phyloP scores from a whole-genome alignment of 2,888 invertebrate genomes.

The Ryuthela nishihirai region DNA sequence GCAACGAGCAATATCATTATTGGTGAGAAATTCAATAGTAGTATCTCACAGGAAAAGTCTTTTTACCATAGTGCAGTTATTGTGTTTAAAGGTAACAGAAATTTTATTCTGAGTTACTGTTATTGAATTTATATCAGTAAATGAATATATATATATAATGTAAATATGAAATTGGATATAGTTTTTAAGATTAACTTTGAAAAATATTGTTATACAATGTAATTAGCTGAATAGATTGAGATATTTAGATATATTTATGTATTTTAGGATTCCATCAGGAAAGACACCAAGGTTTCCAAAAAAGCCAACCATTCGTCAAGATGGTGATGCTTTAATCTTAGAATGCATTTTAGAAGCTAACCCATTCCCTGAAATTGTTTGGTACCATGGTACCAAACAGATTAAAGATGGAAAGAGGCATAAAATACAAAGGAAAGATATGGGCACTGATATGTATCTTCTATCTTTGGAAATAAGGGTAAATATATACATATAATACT shows the following conservation, averaged over 20 bases:
- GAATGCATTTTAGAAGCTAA: conserved; percentile 93
- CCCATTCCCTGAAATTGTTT: conserved; percentile 90
- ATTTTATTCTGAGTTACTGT: no score
- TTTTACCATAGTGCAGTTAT: no score
- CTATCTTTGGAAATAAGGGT: conserved; percentile 84
- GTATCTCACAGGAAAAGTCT: no score
- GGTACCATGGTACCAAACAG: conserved; percentile 86
- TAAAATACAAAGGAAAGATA: conserved; percentile 84
- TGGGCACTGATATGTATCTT: conserved; percentile 83
- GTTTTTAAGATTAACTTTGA: neutral
- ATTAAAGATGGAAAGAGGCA: conserved; percentile 79
- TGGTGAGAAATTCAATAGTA: no score
- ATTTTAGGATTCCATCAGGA: conserved; percentile 77
- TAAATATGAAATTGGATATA: neutral
- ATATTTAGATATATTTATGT: neutral
- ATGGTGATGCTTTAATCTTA: conserved; percentile 85
- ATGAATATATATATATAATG: neutral
- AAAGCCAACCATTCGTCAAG: conserved; percentile 93
- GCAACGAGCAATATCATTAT: no score
- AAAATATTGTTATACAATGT: no score
- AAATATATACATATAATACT: no score
- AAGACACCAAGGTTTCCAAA: conserved; percentile 94
- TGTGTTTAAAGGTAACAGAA: no score
- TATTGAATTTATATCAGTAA: no score
- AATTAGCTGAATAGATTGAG: neutral